Evolutionary conservation across 1,140 invertebrate genomes (phyloP).

Genomic region (Saccostrea echinata): DNA sequence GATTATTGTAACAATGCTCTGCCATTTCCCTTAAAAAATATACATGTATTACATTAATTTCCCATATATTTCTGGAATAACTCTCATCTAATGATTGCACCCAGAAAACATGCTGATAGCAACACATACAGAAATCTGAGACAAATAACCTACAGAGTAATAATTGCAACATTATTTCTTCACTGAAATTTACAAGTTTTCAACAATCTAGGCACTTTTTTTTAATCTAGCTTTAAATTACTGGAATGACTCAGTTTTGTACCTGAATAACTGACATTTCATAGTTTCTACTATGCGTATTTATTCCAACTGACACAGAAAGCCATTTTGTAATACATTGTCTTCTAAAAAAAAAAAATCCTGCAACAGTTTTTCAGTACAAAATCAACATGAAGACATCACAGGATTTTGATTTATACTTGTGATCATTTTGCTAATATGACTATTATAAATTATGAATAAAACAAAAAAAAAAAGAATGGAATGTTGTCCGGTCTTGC

Average conservation of each 20-base stretch:
- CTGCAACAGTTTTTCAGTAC: neutral
- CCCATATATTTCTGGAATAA: neutral
- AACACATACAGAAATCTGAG: neutral
- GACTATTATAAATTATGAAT: constrained; percentile 15
- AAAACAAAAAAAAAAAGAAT: neutral
- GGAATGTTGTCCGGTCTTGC: neutral
- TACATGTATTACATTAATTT: neutral
- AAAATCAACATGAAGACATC: neutral
- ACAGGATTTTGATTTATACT: neutral
- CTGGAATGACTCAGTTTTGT: neutral
- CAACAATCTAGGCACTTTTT: constrained; percentile 16
- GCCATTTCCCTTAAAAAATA: neutral
- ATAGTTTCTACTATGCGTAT: neutral
- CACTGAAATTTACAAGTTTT: neutral
- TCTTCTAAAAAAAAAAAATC: neutral
- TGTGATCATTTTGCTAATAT: constrained; percentile 8
- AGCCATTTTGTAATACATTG: neutral
- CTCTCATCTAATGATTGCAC: constrained; percentile 1
- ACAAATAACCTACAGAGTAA: neutral
- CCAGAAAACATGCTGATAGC: neutral
- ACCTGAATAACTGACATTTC: neutral
- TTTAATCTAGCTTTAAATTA: neutral
- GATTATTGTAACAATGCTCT: neutral
- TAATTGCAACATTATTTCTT: neutral
- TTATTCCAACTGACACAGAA: neutral